phyloP scores from a whole-genome alignment of 2,113 vertebrate genomes.

The Colinus virginianus region DNA sequence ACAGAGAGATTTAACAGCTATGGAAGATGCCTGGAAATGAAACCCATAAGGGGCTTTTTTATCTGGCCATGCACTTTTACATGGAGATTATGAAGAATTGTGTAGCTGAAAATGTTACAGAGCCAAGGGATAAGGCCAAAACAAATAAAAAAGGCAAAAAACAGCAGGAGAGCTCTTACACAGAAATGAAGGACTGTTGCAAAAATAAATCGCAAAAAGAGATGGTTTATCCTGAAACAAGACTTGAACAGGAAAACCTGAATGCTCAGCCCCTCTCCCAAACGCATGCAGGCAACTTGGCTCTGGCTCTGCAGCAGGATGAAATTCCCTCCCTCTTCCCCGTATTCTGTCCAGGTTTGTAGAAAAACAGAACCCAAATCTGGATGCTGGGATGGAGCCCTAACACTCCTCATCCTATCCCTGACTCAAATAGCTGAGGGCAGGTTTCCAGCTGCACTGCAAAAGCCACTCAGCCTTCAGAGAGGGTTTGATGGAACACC shows the following conservation, averaged over 20 bases:
- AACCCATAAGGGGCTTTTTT: neutral
- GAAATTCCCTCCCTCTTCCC: neutral
- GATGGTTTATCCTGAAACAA: neutral
- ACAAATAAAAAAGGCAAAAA: neutral
- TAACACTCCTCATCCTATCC: neutral
- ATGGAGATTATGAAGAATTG: neutral
- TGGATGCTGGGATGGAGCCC: neutral
- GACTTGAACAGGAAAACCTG: neutral
- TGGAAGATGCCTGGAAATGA: neutral
- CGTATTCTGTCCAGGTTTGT: neutral
- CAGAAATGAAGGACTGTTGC: neutral
- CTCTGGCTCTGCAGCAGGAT: neutral
- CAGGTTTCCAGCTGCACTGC: neutral
- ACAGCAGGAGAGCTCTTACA: neutral
- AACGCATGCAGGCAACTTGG: neutral
- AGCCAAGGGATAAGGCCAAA: neutral
- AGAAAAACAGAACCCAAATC: neutral
- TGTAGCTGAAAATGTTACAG: neutral
- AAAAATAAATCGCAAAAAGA: conserved; percentile 32
- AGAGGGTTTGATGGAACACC: neutral
- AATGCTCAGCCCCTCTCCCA: neutral
- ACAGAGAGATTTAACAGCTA: neutral
- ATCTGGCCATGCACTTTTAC: neutral
- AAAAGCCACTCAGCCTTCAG: neutral
- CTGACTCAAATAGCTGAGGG: neutral